Conservation (phyloP, 2,797 vertebrate species). For the Poecilia gillii region DNA sequence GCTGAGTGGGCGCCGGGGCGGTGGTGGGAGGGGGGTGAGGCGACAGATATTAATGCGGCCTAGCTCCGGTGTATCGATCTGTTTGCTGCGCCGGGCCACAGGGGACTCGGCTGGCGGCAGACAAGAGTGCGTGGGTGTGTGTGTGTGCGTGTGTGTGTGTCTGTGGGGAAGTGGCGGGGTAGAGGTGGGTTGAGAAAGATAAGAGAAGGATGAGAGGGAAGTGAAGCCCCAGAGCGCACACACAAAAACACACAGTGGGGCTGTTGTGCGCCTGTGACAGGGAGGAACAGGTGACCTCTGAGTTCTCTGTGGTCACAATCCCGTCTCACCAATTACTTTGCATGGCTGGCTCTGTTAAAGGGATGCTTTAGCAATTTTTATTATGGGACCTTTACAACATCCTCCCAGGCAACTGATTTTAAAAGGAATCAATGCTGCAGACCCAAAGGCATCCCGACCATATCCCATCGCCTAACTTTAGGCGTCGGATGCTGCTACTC, state of each 20-base stretch:
- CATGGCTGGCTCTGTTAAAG: slow-evolving; percentile 48
- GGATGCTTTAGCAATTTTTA: slow-evolving; percentile 42
- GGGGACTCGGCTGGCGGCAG: slow-evolving; percentile 82
- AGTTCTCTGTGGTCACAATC: slow-evolving; percentile 59
- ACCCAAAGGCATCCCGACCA: slow-evolving; percentile 8
- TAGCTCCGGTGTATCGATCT: slow-evolving; percentile 87
- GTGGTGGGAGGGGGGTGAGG: slow-evolving; percentile 65
- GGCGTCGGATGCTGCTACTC: neutral
- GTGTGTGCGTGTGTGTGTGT: slow-evolving; percentile 36
- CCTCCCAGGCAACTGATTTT: slow-evolving; percentile 23
- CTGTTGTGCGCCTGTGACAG: slow-evolving; percentile 53
- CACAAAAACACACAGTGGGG: slow-evolving; percentile 23
- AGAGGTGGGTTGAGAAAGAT: slow-evolving; percentile 56
- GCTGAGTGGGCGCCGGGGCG: slow-evolving; percentile 76
- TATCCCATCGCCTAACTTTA: slow-evolving; percentile 7
- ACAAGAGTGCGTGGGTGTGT: slow-evolving; percentile 70
- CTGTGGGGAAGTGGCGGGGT: slow-evolving; percentile 1
- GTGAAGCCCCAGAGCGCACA: slow-evolving; percentile 56
- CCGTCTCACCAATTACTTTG: slow-evolving; percentile 64
- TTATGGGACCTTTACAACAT: slow-evolving; percentile 40
- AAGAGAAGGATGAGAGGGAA: slow-evolving; percentile 76
- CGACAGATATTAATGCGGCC: slow-evolving; percentile 87
- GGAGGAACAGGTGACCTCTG: slow-evolving; percentile 64
- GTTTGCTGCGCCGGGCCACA: slow-evolving; percentile 84
- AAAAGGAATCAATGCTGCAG: slow-evolving; percentile 33